A percentile compares a stretch with the other conserved stretches of the same genome.
phyloP scores from a whole-genome alignment of 2,797 vertebrate genomes.

The Okamejei kenojei region DNA sequence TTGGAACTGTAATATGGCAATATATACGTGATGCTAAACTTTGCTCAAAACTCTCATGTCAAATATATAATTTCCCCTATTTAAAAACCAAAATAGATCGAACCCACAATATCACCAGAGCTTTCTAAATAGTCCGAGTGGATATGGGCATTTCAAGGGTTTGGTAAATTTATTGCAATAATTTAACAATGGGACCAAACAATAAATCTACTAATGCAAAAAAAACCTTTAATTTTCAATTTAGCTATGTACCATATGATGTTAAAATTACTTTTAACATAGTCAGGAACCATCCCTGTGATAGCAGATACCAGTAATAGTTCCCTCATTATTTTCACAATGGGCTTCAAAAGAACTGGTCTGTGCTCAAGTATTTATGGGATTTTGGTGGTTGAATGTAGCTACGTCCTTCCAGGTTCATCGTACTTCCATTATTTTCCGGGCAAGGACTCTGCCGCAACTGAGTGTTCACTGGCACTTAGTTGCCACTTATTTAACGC shows the following conservation, averaged over 20 bases:
- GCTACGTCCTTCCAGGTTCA: slow-evolving; percentile 49
- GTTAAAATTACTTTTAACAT: slow-evolving; percentile 56
- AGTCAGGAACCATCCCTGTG: slow-evolving; percentile 76
- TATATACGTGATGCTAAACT: no score
- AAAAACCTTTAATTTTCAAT: background rate
- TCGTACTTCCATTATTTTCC: slow-evolving; percentile 38
- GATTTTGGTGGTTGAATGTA: slow-evolving; percentile 81
- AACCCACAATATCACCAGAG: no score
- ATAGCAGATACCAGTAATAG: slow-evolving; percentile 66
- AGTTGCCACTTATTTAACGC: background rate
- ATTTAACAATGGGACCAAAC: background rate
- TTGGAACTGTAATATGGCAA: no score
- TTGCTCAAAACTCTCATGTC: no score
- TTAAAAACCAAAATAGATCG: no score
- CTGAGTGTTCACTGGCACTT: background rate
- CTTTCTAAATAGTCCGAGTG: background rate
- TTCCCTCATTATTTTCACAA: slow-evolving; percentile 66
- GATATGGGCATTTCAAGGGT: background rate
- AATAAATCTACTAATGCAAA: background rate
- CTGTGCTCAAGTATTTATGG: slow-evolving; percentile 37
- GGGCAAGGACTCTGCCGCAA: slow-evolving; percentile 23
- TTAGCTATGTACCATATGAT: background rate
- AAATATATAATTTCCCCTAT: no score
- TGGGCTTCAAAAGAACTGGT: slow-evolving; percentile 35
- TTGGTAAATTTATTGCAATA: no score